Evolutionary conservation across 2,797 vertebrate genomes (phyloP).

Genomic region (Chelon auratus): DNA sequence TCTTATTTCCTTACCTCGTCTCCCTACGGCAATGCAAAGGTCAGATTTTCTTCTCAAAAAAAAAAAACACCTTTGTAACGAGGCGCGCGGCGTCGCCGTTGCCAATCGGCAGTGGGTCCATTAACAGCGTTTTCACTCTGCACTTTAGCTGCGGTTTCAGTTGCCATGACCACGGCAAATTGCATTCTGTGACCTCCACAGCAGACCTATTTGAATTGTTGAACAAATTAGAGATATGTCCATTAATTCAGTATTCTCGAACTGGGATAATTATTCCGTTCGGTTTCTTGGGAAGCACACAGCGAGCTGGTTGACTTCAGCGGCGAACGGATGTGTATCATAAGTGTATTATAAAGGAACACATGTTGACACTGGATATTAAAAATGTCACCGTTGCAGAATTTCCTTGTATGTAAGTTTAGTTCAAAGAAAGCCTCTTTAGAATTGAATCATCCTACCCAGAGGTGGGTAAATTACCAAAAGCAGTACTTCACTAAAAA

Average conservation of each 20-base stretch:
- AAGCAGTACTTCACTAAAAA: no score
- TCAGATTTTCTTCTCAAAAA: neutral
- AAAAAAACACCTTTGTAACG: no score
- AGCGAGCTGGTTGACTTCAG: neutral
- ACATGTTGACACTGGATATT: no score
- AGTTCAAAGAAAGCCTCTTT: no score
- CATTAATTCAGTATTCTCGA: neutral
- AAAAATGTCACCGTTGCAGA: no score
- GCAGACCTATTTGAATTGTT: neutral
- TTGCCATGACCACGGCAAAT: neutral
- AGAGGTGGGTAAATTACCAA: no score
- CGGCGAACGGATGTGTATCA: neutral
- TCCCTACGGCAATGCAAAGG: neutral
- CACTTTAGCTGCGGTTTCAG: neutral
- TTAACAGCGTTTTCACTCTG: neutral
- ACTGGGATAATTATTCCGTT: neutral
- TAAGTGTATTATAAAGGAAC: no score
- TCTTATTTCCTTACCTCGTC: neutral
- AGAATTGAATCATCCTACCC: no score
- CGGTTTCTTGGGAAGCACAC: neutral
- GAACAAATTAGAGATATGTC: neutral
- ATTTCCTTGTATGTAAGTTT: no score
- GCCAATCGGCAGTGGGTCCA: no score
- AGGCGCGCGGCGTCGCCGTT: no score
- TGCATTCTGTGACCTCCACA: neutral